Percentiles rank a stretch among this genome's conserved stretches.
These are phyloP conservation scores for Anolis carolinensis DNA, from an alignment of 2,113 vertebrate species.

Conservation along the genomic window DNA sequence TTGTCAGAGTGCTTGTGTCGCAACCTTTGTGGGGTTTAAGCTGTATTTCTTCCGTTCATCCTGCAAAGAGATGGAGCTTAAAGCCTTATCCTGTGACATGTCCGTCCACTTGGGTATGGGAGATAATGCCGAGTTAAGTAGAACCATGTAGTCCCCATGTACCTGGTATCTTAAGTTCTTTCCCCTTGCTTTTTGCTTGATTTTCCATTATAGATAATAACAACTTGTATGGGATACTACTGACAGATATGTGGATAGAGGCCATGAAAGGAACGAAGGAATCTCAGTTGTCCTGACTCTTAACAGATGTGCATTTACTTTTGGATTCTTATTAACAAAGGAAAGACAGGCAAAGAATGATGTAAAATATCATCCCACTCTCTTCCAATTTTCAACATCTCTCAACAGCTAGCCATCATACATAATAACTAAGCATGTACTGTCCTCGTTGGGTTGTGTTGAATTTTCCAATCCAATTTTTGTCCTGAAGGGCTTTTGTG, in stretches of 20 bases:
- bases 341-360: background rate
- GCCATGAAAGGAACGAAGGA: slow-evolving; percentile 60
- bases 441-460: too few relatives aligned
- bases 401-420: too few relatives aligned
- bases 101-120: slow-evolving; percentile 40
- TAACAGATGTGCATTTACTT: background rate
- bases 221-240: slow-evolving; percentile 56
- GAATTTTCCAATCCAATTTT: too few relatives aligned
- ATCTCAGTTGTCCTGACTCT: slow-evolving; percentile 5
- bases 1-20: slow-evolving; percentile 45
- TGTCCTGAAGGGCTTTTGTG: too few relatives aligned
- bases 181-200: background rate
- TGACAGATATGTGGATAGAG: slow-evolving; percentile 60
- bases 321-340: slow-evolving; percentile 23
- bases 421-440: too few relatives aligned
- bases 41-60: slow-evolving; percentile 55
- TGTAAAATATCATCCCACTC: background rate
- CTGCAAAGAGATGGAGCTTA: slow-evolving; percentile 49
- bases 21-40: slow-evolving; percentile 50
- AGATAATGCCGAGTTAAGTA: slow-evolving; percentile 51
- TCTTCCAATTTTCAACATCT: too few relatives aligned
- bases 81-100: slow-evolving; percentile 46
- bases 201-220: slow-evolving; percentile 25
- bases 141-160: background rate
- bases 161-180: background rate